Evolutionary conservation across 30 jellyfish, hydroid and myxozoan genomes (phyloP), one percentile per base, ranked within the genome.

Genomic region (Catostylus mosaicus): DNA sequence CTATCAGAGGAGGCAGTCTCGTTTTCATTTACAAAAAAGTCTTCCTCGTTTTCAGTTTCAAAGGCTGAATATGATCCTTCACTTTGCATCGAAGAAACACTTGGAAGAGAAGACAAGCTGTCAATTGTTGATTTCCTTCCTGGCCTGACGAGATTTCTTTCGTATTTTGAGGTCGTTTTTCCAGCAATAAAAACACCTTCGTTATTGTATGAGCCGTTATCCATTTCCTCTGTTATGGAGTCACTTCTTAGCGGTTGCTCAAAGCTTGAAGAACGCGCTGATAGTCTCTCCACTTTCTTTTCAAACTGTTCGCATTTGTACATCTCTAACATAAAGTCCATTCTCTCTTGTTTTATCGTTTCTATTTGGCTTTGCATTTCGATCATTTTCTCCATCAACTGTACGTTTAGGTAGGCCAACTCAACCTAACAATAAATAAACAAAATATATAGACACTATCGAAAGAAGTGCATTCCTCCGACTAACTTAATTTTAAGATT

Each of bases 301-400:
- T 82, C 92, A 60, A 82, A 82, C n/a, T 27, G 75, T 69, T 70
- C 76, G n/a, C 70, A 37, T 31, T 57, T 82, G 85, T 50, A 68
- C 46, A 26, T 33, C 22, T 82, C 92, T 19, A 82, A 73, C 73
- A 54, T 67, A 16, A 69, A 9, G 19, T 82, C 85, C 56, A 57
- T 20, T 29, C 92, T 40, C 70, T 82, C 78, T 19, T 82, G 78
- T 29, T 82, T 82, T 23, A 82, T 82, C 59, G 59, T 7, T 56
- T 82, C 92, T 20, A 82, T 82, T 74, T 74, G 74, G 59, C 73
- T 36, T 24, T 82, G 79, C 77, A 82, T 71, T 32, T 82, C 92
- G 27, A 82, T 82, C 92, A 82, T 82, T 33, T 46, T 82, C 57
- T 82, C 92, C 92, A 82, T 82, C 78, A 82, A 33, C 57, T 82